Evolutionary conservation across 2,113 vertebrate species (phyloP), one percentile per base, ranked within the genome.

Genomic region (Bufo gargarizans): DNA sequence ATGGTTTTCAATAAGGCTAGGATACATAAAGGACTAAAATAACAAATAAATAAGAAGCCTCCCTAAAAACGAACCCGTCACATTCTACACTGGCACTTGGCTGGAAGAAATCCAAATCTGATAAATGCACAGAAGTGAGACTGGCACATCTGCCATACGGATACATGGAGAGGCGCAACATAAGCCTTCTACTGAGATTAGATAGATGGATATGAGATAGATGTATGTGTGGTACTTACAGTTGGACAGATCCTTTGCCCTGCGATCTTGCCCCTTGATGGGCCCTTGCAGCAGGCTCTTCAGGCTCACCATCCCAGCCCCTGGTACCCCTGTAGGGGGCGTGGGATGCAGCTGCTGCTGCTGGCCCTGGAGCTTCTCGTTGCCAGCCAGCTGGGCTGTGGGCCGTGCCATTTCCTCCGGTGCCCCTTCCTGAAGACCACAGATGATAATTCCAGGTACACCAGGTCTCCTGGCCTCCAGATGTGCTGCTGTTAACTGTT

Each of bases 261-360:
- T 86, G 11, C 90, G 87, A 0, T 90, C 90, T 19, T 86, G 89
- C 53, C 88, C 89, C 88, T 90, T 91, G 77, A 89, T 88, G 22
- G 90, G 90, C n/a, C 91, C 91, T 50, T 90, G 91, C 5, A 91
- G 87, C 53, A 91, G 77, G 45, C 77, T 90, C 77, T 91, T 91
- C n/a, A 90, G 63, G 59, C 85, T 91, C 33, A 87, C 87, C 89
- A 90, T 87, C 11, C 86, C 58, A 1, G 74, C 43, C 61, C 49
- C 82, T 47, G 76, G 65, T 17, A 53, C 81, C 19, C 82, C 88
- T 16, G 89, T 20, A 78, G 89, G 89, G 90, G 74, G 74, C 16
- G 49, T 65, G 50, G 72, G 86, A 49, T 49, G 4, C 0, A 79
- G 63, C 84, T 84, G 83, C 85, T 85, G 83, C 82, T 85, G 83